Evolutionary conservation across 1,140 invertebrate species (phyloP), one percentile per base, ranked within the genome.

Genomic region (Mya arenaria): DNA sequence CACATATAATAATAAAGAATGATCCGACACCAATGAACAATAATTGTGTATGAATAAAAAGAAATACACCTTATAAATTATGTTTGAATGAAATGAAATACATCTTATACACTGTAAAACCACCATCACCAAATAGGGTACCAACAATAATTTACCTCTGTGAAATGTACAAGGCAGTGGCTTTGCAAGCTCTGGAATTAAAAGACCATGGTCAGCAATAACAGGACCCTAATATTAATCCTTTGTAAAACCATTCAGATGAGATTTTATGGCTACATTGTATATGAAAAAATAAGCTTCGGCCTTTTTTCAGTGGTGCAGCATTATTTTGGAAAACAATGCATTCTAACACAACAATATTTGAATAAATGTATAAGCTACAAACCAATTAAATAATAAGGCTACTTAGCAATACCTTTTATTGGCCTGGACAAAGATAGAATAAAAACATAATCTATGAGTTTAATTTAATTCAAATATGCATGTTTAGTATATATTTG

Each of bases 81-180:
- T 10, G 10, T 10, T 19, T 48, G 41, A 48, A 10, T 19, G 19
- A 10, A 48, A 10, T 48, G 10, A 13, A 48, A n/a, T n/a, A n/a
- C n/a, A n/a, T n/a, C 41, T 19, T 19, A 48, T 19, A 48, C 19
- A 19, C 41, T 13, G 10, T 48, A 19, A 8, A 25, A 8, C 25
- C 56, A 13, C 13, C 25, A 17, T 60, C 25, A 13, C 10, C 15
- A 60, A 13, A 60, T 13, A 25, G 15, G 56, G 15, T 13, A 13
- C 8, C 25, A 60, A 8, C 4, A 10, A 30, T 6, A 52, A 5
- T 72, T 80, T 88, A 92, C 90, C 90, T 88, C 90, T 86, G 60
- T 91, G 89, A 55, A 92, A 92, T 77, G 90, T 91, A 15, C 86
- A 95, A 0, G 96, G 96, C 8, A 95, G 91, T 0, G 96, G 95